Percentiles rank a stretch among this genome's conserved stretches.
Evolutionary conservation across 2,797 vertebrate species (phyloP).

Genomic region (Chrysocyon brachyurus): DNA sequence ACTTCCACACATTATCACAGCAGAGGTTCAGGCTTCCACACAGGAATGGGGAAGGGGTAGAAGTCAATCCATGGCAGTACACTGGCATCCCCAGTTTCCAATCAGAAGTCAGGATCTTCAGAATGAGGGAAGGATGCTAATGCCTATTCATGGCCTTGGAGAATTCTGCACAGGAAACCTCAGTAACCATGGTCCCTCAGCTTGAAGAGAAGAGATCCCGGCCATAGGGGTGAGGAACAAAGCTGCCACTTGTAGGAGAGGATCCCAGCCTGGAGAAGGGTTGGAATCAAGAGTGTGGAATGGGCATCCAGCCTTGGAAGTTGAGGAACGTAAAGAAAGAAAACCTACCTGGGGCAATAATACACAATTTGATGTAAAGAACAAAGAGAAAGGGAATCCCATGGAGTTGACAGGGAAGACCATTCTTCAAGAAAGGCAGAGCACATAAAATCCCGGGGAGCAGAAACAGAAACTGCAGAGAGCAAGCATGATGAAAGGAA

Average conservation of each 20-base stretch:
- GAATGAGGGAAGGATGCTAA: rapidly evolving
- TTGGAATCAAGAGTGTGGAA: no score
- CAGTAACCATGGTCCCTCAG: rapidly evolving
- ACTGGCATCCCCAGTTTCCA: rapidly evolving
- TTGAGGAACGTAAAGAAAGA: neutral
- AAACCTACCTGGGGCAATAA: rapidly evolving
- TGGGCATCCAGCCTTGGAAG: neutral
- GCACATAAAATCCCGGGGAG: no score
- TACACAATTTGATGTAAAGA: no score
- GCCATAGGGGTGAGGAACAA: rapidly evolving
- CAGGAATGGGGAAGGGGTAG: neutral
- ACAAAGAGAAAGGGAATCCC: neutral
- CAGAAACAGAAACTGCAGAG: neutral
- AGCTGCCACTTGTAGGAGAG: no score
- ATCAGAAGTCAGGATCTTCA: no score
- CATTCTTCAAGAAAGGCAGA: no score
- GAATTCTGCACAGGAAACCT: neutral
- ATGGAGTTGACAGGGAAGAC: neutral
- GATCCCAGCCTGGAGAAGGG: rapidly evolving
- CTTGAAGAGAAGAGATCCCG: rapidly evolving
- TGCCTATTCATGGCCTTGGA: neutral
- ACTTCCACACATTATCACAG: neutral
- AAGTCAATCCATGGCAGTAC: neutral
- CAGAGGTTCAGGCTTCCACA: no score
- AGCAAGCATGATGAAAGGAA: neutral